phyloP scores from a whole-genome alignment of 2,113 vertebrate genomes.

The Ranitomeya imitator region DNA sequence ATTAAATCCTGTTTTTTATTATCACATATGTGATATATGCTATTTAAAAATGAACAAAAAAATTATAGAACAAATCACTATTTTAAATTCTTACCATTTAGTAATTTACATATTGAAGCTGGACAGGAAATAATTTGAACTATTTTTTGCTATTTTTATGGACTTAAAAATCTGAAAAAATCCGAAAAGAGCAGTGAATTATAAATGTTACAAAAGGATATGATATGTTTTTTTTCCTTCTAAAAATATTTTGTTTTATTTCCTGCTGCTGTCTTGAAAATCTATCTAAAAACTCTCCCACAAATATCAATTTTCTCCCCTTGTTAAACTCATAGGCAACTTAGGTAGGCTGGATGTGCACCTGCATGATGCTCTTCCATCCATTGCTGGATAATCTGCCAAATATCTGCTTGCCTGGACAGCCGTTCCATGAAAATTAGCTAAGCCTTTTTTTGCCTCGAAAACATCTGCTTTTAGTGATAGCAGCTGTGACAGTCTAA shows the following conservation, averaged over 20 bases:
- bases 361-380: slow-evolving; percentile 62
- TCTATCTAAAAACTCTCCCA: slow-evolving; percentile 60
- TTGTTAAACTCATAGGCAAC: slow-evolving; percentile 18
- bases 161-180: not conserved
- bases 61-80: not conserved
- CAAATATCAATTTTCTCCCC: slow-evolving; percentile 61
- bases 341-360: slow-evolving; percentile 56
- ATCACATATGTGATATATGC: too few relatives aligned
- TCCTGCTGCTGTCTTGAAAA: slow-evolving; percentile 37
- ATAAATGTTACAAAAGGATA: not conserved
- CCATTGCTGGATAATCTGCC: slow-evolving; percentile 62
- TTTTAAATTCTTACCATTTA: not conserved
- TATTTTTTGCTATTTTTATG: not conserved
- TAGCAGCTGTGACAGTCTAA: slow-evolving; percentile 75
- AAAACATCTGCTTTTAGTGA: slow-evolving; percentile 76
- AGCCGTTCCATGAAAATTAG: slow-evolving; percentile 64
- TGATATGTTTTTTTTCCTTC: slow-evolving; percentile 37
- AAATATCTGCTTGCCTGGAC: slow-evolving; percentile 60
- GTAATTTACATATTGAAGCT: not conserved
- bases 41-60: not conserved
- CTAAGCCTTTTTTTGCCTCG: slow-evolving; percentile 60
- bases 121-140: not conserved
- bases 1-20: too few relatives aligned
- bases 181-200: not conserved
- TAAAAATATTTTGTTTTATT: not conserved